Evolutionary conservation across 2,888 invertebrate species (phyloP).

Genomic region (Dynastes maya): DNA sequence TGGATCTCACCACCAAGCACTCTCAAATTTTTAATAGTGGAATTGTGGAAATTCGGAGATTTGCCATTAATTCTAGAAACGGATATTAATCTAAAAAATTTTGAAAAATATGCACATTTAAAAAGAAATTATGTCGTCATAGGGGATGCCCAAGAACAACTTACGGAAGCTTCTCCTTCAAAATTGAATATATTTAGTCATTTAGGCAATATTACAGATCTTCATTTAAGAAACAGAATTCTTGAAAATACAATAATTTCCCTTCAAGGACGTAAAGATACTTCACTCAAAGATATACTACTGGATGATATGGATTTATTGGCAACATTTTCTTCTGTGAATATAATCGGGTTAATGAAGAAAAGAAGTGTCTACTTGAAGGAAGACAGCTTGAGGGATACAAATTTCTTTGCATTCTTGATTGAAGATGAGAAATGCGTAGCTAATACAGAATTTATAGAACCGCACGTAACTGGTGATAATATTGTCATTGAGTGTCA

Average conservation of each 20-base stretch:
- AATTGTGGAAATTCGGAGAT: background rate
- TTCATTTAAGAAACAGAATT: background rate
- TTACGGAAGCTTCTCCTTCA: background rate
- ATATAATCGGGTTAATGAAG: background rate
- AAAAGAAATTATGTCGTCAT: background rate
- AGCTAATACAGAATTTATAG: background rate
- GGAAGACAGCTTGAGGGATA: background rate
- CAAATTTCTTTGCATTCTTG: background rate
- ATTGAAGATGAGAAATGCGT: background rate
- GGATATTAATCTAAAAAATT: background rate
- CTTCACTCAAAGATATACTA: background rate
- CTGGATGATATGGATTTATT: background rate
- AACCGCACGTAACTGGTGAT: background rate
- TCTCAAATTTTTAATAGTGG: background rate
- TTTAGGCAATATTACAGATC: background rate
- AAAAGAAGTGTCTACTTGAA: background rate
- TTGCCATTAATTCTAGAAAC: conserved; percentile 6
- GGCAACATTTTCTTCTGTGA: background rate
- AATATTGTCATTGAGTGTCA: conserved; percentile 9
- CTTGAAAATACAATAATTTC: background rate
- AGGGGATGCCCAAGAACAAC: background rate
- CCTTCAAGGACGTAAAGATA: background rate
- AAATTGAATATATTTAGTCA: background rate
- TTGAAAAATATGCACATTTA: background rate
- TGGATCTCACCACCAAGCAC: conserved; percentile 1